Evolutionary conservation across 2,797 vertebrate genomes (phyloP).

Genomic region (Vultur gryphus): DNA sequence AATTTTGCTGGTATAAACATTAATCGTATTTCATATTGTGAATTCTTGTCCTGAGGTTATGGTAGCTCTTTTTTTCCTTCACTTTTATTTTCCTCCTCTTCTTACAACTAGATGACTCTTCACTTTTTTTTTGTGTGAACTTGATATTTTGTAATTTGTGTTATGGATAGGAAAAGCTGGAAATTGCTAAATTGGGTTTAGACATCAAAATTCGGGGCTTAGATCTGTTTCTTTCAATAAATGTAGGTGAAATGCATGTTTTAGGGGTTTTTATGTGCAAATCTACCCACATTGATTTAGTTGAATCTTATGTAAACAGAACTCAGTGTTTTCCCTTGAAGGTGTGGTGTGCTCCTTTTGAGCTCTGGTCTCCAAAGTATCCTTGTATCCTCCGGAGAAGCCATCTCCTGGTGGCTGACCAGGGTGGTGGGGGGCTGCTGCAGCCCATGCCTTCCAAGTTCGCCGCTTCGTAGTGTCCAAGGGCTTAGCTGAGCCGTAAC

Average conservation of each 20-base stretch:
- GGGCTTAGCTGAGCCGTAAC: neutral
- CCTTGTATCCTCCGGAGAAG: neutral
- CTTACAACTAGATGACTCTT: neutral
- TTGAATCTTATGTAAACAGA: neutral
- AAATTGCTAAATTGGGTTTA: neutral
- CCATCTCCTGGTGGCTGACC: neutral
- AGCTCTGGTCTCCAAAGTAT: neutral
- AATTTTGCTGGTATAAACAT: neutral
- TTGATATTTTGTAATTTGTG: neutral
- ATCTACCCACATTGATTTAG: neutral
- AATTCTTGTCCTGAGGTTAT: neutral
- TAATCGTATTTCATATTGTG: neutral
- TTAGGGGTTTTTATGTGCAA: accelerated
- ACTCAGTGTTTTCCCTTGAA: neutral
- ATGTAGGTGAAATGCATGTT: neutral
- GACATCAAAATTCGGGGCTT: neutral
- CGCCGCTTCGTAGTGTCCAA: neutral
- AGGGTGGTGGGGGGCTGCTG: neutral
- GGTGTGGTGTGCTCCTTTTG: neutral
- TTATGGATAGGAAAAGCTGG: neutral
- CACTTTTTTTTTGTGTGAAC: neutral
- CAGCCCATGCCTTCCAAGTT: neutral
- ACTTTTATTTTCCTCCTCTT: neutral
- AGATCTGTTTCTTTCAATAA: neutral
- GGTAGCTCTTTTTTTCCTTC: neutral